Percentiles rank a stretch among this genome's conserved stretches.
Conservation (phyloP, 1,140 invertebrate genomes). For the Calephelis nemesis region DNA sequence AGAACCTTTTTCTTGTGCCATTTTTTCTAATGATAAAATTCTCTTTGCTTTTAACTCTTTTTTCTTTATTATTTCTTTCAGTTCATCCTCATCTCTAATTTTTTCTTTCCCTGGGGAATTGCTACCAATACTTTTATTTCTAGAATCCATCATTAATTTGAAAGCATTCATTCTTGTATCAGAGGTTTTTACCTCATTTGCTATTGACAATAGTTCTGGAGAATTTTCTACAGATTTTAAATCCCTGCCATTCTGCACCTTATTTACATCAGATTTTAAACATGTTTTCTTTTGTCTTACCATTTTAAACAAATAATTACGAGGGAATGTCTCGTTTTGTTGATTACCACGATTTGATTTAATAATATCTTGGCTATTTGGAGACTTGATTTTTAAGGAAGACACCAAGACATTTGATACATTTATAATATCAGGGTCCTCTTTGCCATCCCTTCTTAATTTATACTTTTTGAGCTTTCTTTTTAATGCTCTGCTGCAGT, state of each 20-base stretch:
- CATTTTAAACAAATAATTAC: slow-evolving; percentile 66
- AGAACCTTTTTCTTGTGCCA: slow-evolving; percentile 80
- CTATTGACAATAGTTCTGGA: not conserved
- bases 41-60: slow-evolving; percentile 73
- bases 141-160: slow-evolving; percentile 82
- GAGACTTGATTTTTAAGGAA: slow-evolving; percentile 56
- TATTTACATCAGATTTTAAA: slow-evolving; percentile 2
- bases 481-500: slow-evolving; percentile 51
- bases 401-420: slow-evolving; percentile 52
- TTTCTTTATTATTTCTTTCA: slow-evolving; percentile 43
- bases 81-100: slow-evolving; percentile 35
- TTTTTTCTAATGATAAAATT: slow-evolving; percentile 78
- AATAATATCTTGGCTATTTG: slow-evolving; percentile 34
- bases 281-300: slow-evolving; percentile 40
- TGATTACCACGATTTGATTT: slow-evolving; percentile 26
- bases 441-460: slow-evolving; percentile 58
- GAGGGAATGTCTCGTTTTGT: slow-evolving; percentile 35
- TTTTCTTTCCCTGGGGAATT: slow-evolving; percentile 81
- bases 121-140: slow-evolving; percentile 81
- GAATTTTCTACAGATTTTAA: not conserved
- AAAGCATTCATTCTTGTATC: slow-evolving; percentile 78
- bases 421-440: slow-evolving; percentile 66
- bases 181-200: slow-evolving; percentile 23
- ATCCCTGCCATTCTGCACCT: not conserved
- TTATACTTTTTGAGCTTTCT: slow-evolving; percentile 68